A percentile compares a stretch with the other conserved stretches of the same genome.
Evolutionary conservation across 53 echinoderm and acorn worm genomes (phyloP).

Genomic region (Henricia sp.): DNA sequence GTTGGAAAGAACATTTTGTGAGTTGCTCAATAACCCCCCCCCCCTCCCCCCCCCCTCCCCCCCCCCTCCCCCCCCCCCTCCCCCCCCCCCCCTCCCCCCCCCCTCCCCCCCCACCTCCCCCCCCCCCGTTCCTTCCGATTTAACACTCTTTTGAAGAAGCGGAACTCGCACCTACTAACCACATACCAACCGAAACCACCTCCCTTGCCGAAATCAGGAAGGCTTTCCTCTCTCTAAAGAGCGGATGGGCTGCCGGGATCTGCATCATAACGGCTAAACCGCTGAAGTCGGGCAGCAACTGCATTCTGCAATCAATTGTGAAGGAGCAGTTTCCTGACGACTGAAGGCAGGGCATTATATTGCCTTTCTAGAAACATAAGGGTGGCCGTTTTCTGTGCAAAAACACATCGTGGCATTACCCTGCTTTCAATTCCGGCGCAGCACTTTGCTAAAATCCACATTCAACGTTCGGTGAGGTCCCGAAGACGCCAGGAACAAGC

Average conservation of each 20-base stretch:
- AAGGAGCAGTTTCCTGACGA: not conserved
- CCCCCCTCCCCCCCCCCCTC: too few species aligned
- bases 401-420: too few species aligned
- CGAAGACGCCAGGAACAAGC: too few species aligned
- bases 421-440: too few species aligned
- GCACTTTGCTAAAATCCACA: too few species aligned
- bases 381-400: too few species aligned
- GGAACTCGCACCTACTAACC: not conserved
- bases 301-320: not conserved
- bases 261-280: not conserved
- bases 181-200: not conserved
- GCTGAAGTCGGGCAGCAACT: not conserved
- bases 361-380: conserved; percentile 1
- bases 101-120: too few species aligned
- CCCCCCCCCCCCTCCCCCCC: too few species aligned
- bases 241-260: conserved; percentile 4
- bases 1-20: not conserved
- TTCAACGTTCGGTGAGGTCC: too few species aligned
- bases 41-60: too few species aligned
- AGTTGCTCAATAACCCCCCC: not conserved
- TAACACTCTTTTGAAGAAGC: not conserved
- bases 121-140: not conserved
- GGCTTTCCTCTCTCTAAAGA: not conserved
- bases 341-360: not conserved
- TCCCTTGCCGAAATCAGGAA: not conserved